Percentiles rank a stretch among this genome's conserved stretches.
phyloP scores from a whole-genome alignment of 30 jellyfish, hydroid and myxozoan genomes.

The Hydractinia echinata region DNA sequence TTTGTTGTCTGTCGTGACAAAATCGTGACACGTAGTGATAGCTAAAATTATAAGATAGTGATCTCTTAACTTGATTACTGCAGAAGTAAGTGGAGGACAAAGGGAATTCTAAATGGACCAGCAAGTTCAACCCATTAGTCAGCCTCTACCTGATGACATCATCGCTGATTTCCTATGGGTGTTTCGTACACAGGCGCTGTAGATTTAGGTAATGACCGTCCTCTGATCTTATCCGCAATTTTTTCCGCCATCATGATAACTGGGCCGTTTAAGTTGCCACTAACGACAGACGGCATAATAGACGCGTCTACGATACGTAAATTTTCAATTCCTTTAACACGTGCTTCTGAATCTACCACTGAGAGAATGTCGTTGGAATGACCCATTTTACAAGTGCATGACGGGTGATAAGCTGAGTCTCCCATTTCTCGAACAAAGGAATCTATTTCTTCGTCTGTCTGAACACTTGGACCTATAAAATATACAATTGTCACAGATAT shows the following conservation, averaged over 20 bases:
- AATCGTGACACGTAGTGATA: too few species aligned
- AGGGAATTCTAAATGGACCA: too few species aligned
- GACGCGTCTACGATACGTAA: constrained; percentile 93
- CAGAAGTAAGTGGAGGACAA: too few species aligned
- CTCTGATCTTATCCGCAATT: constrained; percentile 71
- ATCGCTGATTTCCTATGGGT: constrained; percentile 64
- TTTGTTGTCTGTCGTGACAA: too few species aligned
- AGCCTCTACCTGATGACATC: neutral
- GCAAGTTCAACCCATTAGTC: too few species aligned
- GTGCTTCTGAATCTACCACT: constrained; percentile 65
- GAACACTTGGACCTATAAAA: constrained; percentile 47
- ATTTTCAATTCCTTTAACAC: constrained; percentile 73
- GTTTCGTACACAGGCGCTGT: constrained; percentile 65
- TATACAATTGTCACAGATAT: too few species aligned
- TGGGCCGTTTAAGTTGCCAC: constrained; percentile 89
- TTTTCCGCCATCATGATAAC: constrained; percentile 87
- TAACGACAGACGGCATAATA: constrained; percentile 79
- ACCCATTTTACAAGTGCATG: constrained; percentile 97
- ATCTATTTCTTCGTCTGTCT: constrained; percentile 81
- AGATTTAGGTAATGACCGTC: constrained; percentile 49
- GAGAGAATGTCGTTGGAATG: constrained; percentile 65
- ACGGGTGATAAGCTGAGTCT: constrained; percentile 93
- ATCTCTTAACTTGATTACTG: too few species aligned
- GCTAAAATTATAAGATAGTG: too few species aligned
- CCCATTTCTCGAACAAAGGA: constrained; percentile 68